Evolutionary conservation across 1,140 invertebrate species (phyloP).

Genomic region (Zelostemma sp.): DNA sequence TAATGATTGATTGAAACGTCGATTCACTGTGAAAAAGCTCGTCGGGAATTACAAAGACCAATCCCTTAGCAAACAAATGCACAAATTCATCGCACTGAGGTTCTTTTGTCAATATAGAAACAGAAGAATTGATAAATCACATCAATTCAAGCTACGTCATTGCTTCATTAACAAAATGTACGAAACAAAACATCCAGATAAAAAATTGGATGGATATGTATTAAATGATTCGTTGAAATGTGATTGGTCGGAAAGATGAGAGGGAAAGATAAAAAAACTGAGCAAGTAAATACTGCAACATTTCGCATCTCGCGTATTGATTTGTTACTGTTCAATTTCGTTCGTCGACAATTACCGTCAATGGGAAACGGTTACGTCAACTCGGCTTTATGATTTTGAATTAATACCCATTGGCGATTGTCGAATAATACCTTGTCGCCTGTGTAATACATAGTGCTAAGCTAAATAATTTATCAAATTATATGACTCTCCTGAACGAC

Average conservation of each 20-base stretch:
- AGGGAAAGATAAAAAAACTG: not conserved
- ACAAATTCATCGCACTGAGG: too few relatives aligned
- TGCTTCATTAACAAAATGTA: too few relatives aligned
- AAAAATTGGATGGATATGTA: not conserved
- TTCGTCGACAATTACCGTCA: not conserved
- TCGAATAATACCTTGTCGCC: not conserved
- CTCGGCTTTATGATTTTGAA: not conserved
- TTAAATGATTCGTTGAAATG: not conserved
- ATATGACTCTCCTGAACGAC: not conserved
- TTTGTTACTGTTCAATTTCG: not conserved
- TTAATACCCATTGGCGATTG: not conserved
- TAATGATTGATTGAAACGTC: too few relatives aligned
- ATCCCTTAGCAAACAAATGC: too few relatives aligned
- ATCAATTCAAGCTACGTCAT: too few relatives aligned
- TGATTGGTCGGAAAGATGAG: not conserved
- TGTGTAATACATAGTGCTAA: not conserved
- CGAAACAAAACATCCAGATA: not conserved
- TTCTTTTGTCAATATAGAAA: too few relatives aligned
- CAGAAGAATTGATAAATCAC: too few relatives aligned
- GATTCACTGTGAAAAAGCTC: too few relatives aligned
- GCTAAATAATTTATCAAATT: not conserved
- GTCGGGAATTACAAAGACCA: too few relatives aligned
- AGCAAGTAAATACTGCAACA: not conserved
- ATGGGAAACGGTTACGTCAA: not conserved
- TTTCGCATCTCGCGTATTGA: not conserved